Percentiles rank a stretch among this genome's conserved stretches.
Evolutionary conservation across 2,888 invertebrate species (phyloP).

Genomic region (Phrixothrix hirtus): DNA sequence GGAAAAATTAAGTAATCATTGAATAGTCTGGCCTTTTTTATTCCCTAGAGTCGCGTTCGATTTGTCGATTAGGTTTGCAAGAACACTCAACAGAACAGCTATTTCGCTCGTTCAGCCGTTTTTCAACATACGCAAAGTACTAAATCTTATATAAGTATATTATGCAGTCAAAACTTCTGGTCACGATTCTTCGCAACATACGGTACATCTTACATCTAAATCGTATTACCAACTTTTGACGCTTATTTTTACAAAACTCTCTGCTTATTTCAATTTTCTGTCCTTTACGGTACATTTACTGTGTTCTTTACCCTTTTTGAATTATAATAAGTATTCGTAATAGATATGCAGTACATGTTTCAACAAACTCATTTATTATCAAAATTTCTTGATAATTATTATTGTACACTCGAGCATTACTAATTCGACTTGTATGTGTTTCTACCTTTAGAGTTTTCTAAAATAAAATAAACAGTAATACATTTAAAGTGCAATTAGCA

Average conservation of each 20-base stretch:
- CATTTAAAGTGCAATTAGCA: too few species aligned
- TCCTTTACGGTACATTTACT: slow-evolving; percentile 24
- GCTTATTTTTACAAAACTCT: slow-evolving; percentile 43
- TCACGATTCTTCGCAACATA: slow-evolving; percentile 53
- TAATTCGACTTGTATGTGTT: too few species aligned
- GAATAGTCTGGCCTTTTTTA: slow-evolving; percentile 33
- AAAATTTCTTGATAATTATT: too few species aligned
- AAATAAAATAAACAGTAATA: too few species aligned
- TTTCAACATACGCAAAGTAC: slow-evolving; percentile 31
- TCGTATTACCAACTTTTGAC: slow-evolving; percentile 51
- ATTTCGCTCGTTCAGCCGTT: slow-evolving; percentile 26
- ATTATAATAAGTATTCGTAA: slow-evolving; percentile 13
- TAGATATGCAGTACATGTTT: slow-evolving; percentile 7
- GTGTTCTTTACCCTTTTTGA: slow-evolving; percentile 13
- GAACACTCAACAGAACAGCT: slow-evolving; percentile 16
- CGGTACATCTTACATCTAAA: slow-evolving; percentile 55
- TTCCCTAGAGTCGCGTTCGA: slow-evolving; percentile 32
- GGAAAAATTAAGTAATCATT: slow-evolving; percentile 37
- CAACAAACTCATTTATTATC: too few species aligned
- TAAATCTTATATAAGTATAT: slow-evolving; percentile 54
- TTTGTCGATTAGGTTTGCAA: slow-evolving; percentile 37
- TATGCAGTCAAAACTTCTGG: slow-evolving; percentile 54
- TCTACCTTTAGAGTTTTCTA: too few species aligned
- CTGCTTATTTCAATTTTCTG: slow-evolving; percentile 38
- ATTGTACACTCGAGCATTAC: too few species aligned